Conservation (phyloP, 53 echinoderm and acorn worm genomes). For the Paracentrotus lividus region DNA sequence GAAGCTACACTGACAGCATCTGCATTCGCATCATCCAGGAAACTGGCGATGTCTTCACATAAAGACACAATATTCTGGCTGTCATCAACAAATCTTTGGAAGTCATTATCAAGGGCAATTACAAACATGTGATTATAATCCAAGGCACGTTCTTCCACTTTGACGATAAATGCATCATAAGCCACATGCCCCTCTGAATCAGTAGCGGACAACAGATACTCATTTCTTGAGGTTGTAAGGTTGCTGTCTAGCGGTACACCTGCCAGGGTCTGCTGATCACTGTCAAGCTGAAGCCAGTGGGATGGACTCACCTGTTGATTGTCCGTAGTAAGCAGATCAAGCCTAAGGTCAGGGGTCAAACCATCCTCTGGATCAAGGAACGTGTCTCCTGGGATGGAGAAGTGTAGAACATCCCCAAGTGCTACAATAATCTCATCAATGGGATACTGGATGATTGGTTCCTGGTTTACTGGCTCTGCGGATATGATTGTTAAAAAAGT, state of each 20-base stretch:
- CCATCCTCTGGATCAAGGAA: constrained; percentile 84
- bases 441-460: constrained; percentile 75
- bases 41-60: constrained; percentile 53
- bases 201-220: constrained; percentile 72
- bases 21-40: constrained; percentile 52
- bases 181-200: constrained; percentile 76
- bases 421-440: constrained; percentile 67
- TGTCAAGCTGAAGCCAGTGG: constrained; percentile 78
- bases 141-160: constrained; percentile 43
- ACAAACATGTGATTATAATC: constrained; percentile 73
- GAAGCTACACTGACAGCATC: constrained; percentile 73
- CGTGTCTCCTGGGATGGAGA: constrained; percentile 77
- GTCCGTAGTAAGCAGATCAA: constrained; percentile 61
- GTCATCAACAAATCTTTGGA: constrained; percentile 67
- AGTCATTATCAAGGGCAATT: constrained; percentile 70
- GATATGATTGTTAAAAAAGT: neutral
- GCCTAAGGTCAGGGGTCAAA: constrained; percentile 72
- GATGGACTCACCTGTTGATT: constrained; percentile 63
- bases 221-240: constrained; percentile 16
- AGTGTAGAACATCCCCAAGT: constrained; percentile 74
- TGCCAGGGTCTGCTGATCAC: constrained; percentile 47
- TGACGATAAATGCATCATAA: constrained; percentile 80
- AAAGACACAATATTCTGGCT: constrained; percentile 62
- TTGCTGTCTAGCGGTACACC: constrained; percentile 73
- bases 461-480: constrained; percentile 48